Base-by-base conservation (phyloP, 2,113 vertebrate genomes). In the Malurus melanocephalus region DNA sequence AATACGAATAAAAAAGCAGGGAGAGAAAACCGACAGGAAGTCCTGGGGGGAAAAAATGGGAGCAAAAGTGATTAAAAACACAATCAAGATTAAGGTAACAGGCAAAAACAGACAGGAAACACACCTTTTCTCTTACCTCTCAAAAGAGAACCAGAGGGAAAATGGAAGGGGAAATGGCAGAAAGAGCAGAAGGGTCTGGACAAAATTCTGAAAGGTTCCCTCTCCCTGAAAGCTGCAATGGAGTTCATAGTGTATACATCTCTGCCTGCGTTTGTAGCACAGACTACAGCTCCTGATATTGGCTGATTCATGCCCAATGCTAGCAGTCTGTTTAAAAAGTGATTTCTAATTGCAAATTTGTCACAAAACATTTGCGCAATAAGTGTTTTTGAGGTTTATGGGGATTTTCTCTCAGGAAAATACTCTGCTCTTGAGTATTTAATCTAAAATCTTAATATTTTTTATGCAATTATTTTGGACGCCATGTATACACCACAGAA, bases 171-270 rank as follows among this genome's bases (percentile, higher is more conserved):
- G 23, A 66, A 92, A 71, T 32, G 5, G 13, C 46, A 57, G 24
- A 73, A 80, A 30, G 28, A 43, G 35, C 13, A 59, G 40, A 69
- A 55, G 10, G 4, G 2, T 13, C 30, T 4, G 4, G 16, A 59
- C 0, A 1, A 38, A 38, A 38, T 6, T 69, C 13, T 24, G 14
- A 33, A 73, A 80, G 16, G 8, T 2, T 11, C 11, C 20, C 27
- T 8, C 14, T 46, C 11, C 51, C 12, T 55, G 15, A 13, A 61
- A 19, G 8, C 14, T 75, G 19, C 10, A 87, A 71, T 3, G 11
- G 18, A 67, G 11, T 2, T 3, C 1, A 19, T 22, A 4, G 13
- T 7, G 35, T 66, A 3, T 8, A 11, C 0, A 0, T 24, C 17
- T 59, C 43, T 69, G 23, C 16, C 69, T 0, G 2, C 3, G 51